Percentiles rank a stretch among this genome's conserved stretches.
These are phyloP conservation scores for Gopherus flavomarginatus DNA, from an alignment of 2,113 vertebrate genomes.

Conservation along the genomic window DNA sequence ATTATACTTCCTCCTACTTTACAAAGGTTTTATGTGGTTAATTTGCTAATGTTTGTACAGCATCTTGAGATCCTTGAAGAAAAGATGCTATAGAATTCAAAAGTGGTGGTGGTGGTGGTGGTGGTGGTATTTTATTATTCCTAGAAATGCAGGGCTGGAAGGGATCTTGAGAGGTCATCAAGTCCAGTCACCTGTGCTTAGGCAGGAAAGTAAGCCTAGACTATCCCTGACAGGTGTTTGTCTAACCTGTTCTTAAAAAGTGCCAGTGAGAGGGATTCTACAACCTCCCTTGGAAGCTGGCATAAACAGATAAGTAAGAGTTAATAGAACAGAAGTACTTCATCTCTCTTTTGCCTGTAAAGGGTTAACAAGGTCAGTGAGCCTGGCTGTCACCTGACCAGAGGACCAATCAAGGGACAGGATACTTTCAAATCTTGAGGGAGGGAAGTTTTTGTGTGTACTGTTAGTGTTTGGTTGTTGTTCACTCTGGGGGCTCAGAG, in stretches of 20 bases:
- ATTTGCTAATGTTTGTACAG: fast-evolving
- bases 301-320: no score
- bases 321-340: no score
- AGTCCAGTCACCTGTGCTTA: neutral
- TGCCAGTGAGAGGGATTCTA: neutral
- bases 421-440: no score
- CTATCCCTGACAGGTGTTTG: neutral
- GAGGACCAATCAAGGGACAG: no score
- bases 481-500: no score
- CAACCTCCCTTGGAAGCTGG: neutral
- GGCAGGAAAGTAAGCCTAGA: neutral
- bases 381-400: no score
- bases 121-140: neutral
- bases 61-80: neutral
- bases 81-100: neutral
- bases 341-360: no score
- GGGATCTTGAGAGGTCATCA: neutral
- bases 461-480: no score
- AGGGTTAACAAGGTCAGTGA: no score
- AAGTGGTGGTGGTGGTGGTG: neutral
- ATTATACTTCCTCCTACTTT: neutral
- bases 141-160: neutral
- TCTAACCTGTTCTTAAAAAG: neutral
- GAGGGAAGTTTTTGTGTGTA: no score
- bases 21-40: neutral